Percentiles rank a stretch among this genome's conserved stretches.
phyloP scores from a whole-genome alignment of 2,797 vertebrate species.

The Masticophis lateralis region DNA sequence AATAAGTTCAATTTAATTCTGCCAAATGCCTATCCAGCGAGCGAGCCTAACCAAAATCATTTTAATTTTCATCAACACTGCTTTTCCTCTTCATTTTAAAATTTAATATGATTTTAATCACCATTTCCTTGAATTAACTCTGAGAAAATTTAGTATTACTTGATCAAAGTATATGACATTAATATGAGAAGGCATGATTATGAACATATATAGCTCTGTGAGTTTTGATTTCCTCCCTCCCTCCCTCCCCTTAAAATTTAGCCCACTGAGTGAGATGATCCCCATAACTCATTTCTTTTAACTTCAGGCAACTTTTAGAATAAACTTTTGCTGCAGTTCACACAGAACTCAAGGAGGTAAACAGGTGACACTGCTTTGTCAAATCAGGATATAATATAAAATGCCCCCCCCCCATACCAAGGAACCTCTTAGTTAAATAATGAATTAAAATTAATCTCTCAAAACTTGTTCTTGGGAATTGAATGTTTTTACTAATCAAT shows the following conservation, averaged over 20 bases:
- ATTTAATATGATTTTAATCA: conserved; percentile 8
- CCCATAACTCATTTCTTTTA: neutral
- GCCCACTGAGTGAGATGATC: neutral
- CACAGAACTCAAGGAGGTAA: neutral
- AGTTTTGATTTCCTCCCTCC: neutral
- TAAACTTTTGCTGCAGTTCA: neutral
- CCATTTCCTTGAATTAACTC: neutral
- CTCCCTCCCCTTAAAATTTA: neutral
- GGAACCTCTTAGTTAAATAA: neutral
- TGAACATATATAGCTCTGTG: neutral
- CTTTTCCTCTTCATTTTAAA: neutral
- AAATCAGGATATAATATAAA: neutral
- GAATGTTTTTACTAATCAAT: neutral
- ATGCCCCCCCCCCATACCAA: neutral
- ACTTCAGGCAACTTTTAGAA: neutral
- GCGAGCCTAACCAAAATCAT: neutral
- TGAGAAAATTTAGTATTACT: neutral
- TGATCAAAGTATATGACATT: neutral
- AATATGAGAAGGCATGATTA: neutral
- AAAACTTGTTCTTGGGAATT: neutral
- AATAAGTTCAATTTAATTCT: conserved; percentile 18
- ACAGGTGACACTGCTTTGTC: neutral
- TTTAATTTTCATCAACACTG: conserved; percentile 27
- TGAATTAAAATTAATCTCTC: neutral
- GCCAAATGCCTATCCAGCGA: conserved; percentile 13